These are phyloP conservation scores for Atlantisia rogersi DNA, from an alignment of 2,113 vertebrate genomes.

Conservation along the genomic window DNA sequence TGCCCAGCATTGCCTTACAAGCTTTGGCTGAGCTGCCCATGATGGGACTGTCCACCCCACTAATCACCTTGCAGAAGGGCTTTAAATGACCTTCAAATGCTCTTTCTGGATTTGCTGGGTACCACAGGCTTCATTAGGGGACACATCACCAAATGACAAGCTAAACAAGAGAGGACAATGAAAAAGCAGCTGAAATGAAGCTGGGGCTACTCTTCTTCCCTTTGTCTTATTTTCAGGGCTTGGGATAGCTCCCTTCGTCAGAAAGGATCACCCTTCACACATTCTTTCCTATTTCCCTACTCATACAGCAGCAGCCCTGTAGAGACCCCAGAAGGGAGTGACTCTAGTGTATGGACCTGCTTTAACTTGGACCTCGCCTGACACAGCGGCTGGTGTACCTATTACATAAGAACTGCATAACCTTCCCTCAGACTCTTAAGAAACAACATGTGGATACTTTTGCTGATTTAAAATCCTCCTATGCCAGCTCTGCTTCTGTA, in stretches of 20 bases:
- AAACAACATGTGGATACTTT: not conserved
- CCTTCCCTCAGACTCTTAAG: not conserved
- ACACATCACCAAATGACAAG: not conserved
- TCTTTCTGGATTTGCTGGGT: not conserved
- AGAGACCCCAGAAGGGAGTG: not conserved
- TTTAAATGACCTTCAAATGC: not conserved
- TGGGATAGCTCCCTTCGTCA: not conserved
- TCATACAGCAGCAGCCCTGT: not conserved
- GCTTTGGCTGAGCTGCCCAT: rapidly evolving
- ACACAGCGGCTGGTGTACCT: not conserved
- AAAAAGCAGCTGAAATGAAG: not conserved
- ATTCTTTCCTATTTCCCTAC: not conserved
- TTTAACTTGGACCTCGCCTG: not conserved
- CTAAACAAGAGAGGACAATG: not conserved
- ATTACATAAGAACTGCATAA: not conserved
- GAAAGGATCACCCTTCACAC: not conserved
- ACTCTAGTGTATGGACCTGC: rapidly evolving
- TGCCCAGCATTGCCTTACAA: not conserved
- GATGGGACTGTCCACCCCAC: not conserved
- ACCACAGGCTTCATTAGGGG: not conserved
- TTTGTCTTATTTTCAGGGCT: not conserved
- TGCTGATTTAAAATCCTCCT: not conserved
- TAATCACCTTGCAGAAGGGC: rapidly evolving
- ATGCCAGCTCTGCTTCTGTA: not conserved
- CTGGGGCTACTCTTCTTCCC: not conserved